These are phyloP conservation scores for Busseola fusca DNA, from an alignment of 2,888 invertebrate genomes.

Conservation along the genomic window DNA sequence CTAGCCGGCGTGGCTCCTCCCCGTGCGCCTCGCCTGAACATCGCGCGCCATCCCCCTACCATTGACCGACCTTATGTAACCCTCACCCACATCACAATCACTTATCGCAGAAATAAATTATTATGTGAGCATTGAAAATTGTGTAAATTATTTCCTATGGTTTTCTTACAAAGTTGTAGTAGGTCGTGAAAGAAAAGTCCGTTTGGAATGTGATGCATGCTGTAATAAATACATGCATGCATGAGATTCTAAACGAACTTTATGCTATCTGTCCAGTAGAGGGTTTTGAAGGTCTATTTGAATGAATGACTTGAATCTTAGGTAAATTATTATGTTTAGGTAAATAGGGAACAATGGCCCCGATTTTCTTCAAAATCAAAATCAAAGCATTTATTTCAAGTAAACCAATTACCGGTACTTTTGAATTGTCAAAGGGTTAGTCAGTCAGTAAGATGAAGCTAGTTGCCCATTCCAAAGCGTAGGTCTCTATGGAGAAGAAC, in stretches of 20 bases:
- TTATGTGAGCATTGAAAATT: constrained; percentile 69
- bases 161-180: neutral
- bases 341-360: no score
- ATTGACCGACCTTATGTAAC: constrained; percentile 64
- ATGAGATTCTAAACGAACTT: neutral
- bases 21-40: constrained; percentile 92
- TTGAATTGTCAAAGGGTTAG: no score
- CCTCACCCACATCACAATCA: constrained; percentile 44
- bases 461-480: no score
- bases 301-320: neutral
- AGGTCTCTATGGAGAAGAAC: no score
- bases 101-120: constrained; percentile 68
- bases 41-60: constrained; percentile 79
- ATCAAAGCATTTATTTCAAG: no score
- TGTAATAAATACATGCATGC: neutral
- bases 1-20: constrained; percentile 90
- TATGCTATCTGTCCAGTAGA: neutral
- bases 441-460: no score
- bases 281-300: no score
- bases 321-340: neutral
- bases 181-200: neutral
- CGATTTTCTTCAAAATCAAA: no score
- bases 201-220: no score
- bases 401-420: no score
- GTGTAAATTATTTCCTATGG: constrained; percentile 29